Evolutionary conservation across 2,797 vertebrate genomes (phyloP), one percentile per base, ranked within the genome.

Genomic region (Acanthurus tractus): DNA sequence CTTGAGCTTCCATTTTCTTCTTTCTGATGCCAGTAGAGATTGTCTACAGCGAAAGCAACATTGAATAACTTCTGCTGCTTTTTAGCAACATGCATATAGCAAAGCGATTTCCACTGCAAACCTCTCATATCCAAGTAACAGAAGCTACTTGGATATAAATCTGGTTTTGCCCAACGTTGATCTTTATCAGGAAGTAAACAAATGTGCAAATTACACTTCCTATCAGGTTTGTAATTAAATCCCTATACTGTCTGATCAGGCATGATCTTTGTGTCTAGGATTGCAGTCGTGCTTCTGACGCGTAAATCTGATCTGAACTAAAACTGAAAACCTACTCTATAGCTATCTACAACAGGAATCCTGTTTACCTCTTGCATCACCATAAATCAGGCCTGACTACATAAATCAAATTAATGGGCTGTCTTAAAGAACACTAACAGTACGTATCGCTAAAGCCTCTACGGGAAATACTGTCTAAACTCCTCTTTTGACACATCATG

Each of bases 301-400:
- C 6, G 45, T 15, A 57, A 49, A 50, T 52, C 9, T 38, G 29
- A 53, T 57, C 59, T 62, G 2, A 46, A 38, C 49, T 52, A 63
- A 66, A 56, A 81, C 71, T 64, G 22, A 61, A 36, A 65, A 18
- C 1, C 0, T 9, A 3, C 15, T 38, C 6, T 4, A 13, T 1
- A 17, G 8, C 3, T 20, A 49, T 34, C 45, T 45, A 20, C 1
- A 0, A 4, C 3, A 0, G 0, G 18, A n/a, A 15, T 17, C 22
- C 20, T 2, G 15, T 75, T 23, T 54, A 38, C n/a, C 36, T 22
- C 18, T 34, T 59, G 44, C 6, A n/a, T 67, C 34, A 36, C 42
- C 50, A 25, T 4, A 48, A 64, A 65, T 69, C 34, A 12, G 22
- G 3, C 14, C 40, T 66, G 29, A 29, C 29, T 11, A 2, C 22